Evolutionary conservation across 2,797 vertebrate genomes (phyloP).

Genomic region (Microctenopoma stevenorrisi): DNA sequence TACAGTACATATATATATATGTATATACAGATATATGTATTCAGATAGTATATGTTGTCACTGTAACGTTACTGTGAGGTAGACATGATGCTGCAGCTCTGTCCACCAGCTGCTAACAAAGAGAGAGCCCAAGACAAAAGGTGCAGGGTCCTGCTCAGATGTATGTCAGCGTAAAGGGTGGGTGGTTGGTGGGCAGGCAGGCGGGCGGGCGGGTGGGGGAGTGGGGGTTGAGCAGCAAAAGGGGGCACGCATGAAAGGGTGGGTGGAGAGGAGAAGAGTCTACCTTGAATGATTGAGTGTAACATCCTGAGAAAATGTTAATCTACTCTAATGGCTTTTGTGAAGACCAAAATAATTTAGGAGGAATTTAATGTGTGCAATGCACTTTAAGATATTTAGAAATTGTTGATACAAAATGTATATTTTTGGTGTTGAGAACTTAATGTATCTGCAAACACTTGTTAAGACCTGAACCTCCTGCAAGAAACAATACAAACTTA

Average conservation of each 20-base stretch:
- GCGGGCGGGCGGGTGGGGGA: slow-evolving; percentile 1
- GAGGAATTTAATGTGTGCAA: background rate
- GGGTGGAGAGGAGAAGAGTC: slow-evolving; percentile 28
- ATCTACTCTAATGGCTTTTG: slow-evolving; percentile 21
- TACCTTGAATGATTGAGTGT: slow-evolving; percentile 38
- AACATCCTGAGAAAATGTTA: slow-evolving; percentile 19
- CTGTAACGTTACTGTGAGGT: slow-evolving; percentile 19
- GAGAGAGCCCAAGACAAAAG: slow-evolving; percentile 78
- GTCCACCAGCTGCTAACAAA: slow-evolving; percentile 79
- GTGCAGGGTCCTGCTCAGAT: slow-evolving; percentile 77
- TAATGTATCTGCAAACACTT: background rate
- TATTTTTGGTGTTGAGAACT: background rate
- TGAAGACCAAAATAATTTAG: slow-evolving; percentile 1
- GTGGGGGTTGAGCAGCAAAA: slow-evolving; percentile 48
- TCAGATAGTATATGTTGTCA: slow-evolving; percentile 20
- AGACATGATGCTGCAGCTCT: slow-evolving; percentile 52
- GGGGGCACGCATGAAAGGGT: slow-evolving; percentile 42
- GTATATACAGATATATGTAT: too few relatives aligned
- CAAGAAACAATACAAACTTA: background rate
- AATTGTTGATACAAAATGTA: background rate
- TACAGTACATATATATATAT: background rate
- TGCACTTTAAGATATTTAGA: background rate
- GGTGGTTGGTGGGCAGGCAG: slow-evolving; percentile 37
- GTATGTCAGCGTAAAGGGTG: slow-evolving; percentile 64
- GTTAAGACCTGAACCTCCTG: background rate